These are phyloP conservation scores for Thymelicus sylvestris DNA, from an alignment of 2,888 invertebrate species.

Conservation along the genomic window DNA sequence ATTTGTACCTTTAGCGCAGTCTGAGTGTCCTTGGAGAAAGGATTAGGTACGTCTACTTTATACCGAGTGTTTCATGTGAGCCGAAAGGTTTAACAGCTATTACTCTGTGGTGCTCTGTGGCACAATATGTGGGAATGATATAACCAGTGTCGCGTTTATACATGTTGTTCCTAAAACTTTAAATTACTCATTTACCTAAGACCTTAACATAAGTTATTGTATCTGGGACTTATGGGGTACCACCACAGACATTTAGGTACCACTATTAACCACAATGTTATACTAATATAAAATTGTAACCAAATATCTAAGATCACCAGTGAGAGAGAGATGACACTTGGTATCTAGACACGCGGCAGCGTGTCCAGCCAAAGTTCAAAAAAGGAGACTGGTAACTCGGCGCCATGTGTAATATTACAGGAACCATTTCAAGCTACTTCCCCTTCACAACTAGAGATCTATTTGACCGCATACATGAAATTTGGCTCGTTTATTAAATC, in stretches of 20 bases:
- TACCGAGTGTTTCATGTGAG: not conserved
- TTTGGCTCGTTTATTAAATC: no score
- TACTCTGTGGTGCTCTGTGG: not conserved
- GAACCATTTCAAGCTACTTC: no score
- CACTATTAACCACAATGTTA: not conserved
- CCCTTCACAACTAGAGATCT: no score
- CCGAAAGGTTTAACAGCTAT: slow-evolving; percentile 7
- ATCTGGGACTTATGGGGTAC: not conserved
- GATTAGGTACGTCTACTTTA: slow-evolving; percentile 19
- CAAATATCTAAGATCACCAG: no score
- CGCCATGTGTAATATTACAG: no score
- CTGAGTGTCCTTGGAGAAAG: slow-evolving; percentile 28
- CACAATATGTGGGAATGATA: not conserved
- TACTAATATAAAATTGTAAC: no score
- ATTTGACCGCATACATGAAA: no score
- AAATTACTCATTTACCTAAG: not conserved
- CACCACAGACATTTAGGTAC: no score
- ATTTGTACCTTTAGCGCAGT: slow-evolving; percentile 18
- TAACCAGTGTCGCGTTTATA: not conserved
- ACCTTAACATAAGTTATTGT: not conserved
- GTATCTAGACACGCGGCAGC: no score
- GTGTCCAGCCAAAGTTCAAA: no score
- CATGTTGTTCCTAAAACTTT: not conserved
- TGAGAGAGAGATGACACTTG: no score
- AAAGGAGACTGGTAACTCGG: no score